Conservation (phyloP, 1,140 invertebrate genomes). For the Phymorhynchus buccinoides region DNA sequence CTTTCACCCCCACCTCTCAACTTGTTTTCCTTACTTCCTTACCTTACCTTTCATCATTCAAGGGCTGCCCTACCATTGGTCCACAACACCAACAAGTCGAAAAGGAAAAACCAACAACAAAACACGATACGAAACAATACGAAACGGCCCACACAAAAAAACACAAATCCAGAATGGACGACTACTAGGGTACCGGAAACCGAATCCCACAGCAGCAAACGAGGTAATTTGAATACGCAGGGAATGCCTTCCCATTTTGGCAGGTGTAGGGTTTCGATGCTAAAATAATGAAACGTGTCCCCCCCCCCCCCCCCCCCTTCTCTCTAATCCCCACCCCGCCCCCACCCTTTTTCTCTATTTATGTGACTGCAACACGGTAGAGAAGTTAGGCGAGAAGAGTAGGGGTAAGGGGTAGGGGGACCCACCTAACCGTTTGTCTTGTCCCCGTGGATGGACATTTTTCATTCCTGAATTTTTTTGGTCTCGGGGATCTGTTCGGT, state of each 20-base stretch:
- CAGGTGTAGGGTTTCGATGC: constrained; percentile 17
- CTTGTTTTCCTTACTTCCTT: too few species aligned
- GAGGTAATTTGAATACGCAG: constrained; percentile 32
- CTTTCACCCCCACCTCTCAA: too few species aligned
- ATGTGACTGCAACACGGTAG: constrained; percentile 26
- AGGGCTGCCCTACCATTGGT: too few species aligned
- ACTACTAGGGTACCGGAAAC: too few species aligned
- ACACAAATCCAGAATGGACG: constrained; percentile 4
- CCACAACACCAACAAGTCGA: too few species aligned
- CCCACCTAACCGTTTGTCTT: background rate
- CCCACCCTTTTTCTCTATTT: background rate
- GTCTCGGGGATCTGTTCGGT: too few species aligned
- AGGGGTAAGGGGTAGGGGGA: background rate
- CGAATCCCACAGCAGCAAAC: constrained; percentile 15
- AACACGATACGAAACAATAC: too few species aligned
- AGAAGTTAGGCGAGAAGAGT: background rate
- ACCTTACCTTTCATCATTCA: too few species aligned
- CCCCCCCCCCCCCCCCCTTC: background rate
- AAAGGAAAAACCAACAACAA: too few species aligned
- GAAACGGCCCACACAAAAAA: too few species aligned
- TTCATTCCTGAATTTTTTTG: constrained; percentile 8
- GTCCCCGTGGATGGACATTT: background rate
- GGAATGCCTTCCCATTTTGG: constrained; percentile 14
- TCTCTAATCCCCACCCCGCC: background rate
- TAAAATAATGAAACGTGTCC: constrained; percentile 28